Percentiles rank a stretch among this genome's conserved stretches.
phyloP scores from a whole-genome alignment of 2,113 vertebrate genomes.

The Corydoras maculifer region DNA sequence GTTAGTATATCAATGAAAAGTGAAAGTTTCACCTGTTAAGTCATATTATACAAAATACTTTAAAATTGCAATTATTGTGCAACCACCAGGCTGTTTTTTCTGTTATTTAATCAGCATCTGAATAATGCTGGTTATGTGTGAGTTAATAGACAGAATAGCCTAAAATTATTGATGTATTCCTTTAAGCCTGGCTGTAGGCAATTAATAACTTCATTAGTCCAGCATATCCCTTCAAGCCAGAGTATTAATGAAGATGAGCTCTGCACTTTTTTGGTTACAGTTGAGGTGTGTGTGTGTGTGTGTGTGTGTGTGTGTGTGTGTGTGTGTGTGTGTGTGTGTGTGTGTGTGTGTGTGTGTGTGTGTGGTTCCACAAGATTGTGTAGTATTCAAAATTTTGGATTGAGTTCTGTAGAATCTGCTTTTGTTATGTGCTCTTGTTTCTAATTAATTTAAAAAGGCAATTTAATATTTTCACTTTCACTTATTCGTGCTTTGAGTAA shows the following conservation, averaged over 20 bases:
- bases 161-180: not conserved
- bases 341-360: constrained; percentile 1
- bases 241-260: not conserved
- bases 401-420: not conserved
- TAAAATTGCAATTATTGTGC: no score
- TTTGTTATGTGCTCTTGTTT: not conserved
- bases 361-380: not conserved
- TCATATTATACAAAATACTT: no score
- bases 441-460: no score
- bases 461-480: no score
- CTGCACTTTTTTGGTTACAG: not conserved
- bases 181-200: not conserved
- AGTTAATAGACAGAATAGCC: no score
- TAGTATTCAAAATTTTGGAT: not conserved
- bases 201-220: not conserved
- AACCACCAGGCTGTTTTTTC: no score
- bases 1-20: no score
- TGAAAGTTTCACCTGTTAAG: no score
- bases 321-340: constrained; percentile 8
- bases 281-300: not conserved
- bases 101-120: no score
- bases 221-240: not conserved
- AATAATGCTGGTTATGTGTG: no score
- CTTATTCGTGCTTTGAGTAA: no score
- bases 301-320: not conserved